A percentile compares a stretch with the other conserved stretches of the same genome.
phyloP scores from a whole-genome alignment of 2,888 invertebrate species.

The Dasysyrphus albostriatus region DNA sequence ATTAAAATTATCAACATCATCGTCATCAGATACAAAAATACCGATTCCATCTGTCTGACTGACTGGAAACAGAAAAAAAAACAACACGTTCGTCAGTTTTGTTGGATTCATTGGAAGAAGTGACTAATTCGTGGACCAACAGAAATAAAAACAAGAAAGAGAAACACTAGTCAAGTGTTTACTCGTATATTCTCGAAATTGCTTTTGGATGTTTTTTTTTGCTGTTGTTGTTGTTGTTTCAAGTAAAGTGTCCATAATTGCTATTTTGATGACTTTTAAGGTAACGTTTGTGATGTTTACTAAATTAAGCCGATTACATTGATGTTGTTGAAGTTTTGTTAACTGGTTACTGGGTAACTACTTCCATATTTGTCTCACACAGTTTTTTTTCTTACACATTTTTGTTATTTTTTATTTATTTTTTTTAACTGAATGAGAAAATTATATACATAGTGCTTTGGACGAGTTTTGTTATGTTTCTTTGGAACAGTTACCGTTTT shows the following conservation, averaged over 20 bases:
- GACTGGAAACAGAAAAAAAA: background rate
- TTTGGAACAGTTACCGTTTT: constrained; percentile 15
- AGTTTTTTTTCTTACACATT: background rate
- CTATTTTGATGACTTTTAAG: constrained; percentile 29
- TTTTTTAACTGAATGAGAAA: background rate
- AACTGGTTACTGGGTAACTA: constrained; percentile 18
- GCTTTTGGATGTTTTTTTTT: constrained; percentile 2
- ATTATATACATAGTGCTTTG: background rate
- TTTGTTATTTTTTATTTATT: background rate
- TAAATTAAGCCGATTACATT: constrained; percentile 37
- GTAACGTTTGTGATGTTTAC: constrained; percentile 39
- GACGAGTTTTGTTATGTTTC: background rate
- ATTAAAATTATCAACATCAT: background rate
- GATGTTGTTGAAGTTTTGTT: constrained; percentile 29
- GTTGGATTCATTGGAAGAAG: background rate
- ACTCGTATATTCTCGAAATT: constrained; percentile 19
- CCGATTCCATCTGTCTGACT: background rate
- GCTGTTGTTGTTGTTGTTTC: constrained; percentile 13
- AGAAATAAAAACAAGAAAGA: background rate
- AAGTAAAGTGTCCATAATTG: constrained; percentile 37
- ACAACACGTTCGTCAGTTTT: background rate
- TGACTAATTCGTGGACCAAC: constrained; percentile 24
- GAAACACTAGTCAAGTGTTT: constrained; percentile 24
- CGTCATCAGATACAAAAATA: too few relatives aligned
- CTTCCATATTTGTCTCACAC: constrained; percentile 27